Evolutionary conservation across 2,113 vertebrate genomes (phyloP).

Genomic region (Antechinus stuartii): DNA sequence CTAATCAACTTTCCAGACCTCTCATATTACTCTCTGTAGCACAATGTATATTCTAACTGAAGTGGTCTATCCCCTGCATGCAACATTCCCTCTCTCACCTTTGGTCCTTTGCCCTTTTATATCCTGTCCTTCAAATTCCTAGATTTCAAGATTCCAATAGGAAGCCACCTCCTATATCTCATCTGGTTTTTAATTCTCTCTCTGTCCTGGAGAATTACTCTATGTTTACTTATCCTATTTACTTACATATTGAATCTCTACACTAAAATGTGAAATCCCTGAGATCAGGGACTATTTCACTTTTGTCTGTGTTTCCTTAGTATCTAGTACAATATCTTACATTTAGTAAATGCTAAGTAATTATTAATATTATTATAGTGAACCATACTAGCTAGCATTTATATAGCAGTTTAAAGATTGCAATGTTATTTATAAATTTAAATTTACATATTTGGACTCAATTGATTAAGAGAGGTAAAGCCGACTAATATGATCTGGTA

Average conservation of each 20-base stretch:
- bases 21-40: background rate
- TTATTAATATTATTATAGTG: background rate
- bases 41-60: background rate
- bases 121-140: background rate
- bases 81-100: background rate
- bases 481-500: background rate
- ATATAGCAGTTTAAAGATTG: background rate
- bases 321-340: background rate
- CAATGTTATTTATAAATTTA: background rate
- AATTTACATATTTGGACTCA: background rate
- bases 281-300: background rate
- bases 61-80: background rate
- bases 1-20: background rate
- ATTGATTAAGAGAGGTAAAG: background rate
- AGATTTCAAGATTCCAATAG: background rate
- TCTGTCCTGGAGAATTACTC: background rate
- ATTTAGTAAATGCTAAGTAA: background rate
- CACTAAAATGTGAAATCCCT: background rate
- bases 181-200: background rate
- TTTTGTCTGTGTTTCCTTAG: background rate
- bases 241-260: background rate
- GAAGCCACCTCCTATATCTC: background rate
- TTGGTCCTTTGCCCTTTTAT: background rate
- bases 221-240: background rate
- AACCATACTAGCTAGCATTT: background rate